Evolutionary conservation across 2,113 vertebrate species (phyloP).

Genomic region (Xenus cinereus): DNA sequence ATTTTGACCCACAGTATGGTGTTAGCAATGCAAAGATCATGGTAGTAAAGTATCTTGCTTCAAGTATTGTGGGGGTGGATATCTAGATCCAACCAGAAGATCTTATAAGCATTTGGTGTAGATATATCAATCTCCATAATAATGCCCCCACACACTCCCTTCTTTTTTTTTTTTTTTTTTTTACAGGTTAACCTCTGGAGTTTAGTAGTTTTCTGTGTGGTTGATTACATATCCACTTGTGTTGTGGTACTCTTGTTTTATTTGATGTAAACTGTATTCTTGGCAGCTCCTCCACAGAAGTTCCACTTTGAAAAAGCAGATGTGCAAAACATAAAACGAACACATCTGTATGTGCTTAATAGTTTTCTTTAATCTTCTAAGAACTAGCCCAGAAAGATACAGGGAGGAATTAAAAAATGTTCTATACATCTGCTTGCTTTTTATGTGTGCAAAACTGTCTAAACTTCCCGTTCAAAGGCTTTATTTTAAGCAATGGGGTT

Average conservation of each 20-base stretch:
- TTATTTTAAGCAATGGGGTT: not conserved
- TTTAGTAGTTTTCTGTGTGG: not conserved
- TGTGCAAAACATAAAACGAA: not conserved
- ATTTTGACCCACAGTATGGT: not conserved
- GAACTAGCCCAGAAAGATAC: not conserved
- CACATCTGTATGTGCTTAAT: not conserved
- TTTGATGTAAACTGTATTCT: not conserved
- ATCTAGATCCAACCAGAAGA: not conserved
- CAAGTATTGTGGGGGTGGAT: not conserved
- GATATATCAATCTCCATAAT: not conserved
- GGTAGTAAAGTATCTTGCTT: not conserved
- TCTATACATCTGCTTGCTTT: not conserved
- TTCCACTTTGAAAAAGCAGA: not conserved
- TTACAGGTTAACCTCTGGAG: not conserved
- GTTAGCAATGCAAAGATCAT: not conserved
- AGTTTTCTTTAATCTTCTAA: not conserved
- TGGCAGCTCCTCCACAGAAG: not conserved
- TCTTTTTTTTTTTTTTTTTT: accelerated
- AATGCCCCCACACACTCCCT: not conserved
- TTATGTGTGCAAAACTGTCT: not conserved
- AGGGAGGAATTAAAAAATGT: not conserved
- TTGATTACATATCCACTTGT: not conserved
- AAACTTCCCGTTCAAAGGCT: not conserved
- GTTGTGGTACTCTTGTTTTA: not conserved
- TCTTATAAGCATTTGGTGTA: not conserved